Evolutionary conservation across 2,888 invertebrate genomes (phyloP).

Genomic region (Hypomecis atomaria): DNA sequence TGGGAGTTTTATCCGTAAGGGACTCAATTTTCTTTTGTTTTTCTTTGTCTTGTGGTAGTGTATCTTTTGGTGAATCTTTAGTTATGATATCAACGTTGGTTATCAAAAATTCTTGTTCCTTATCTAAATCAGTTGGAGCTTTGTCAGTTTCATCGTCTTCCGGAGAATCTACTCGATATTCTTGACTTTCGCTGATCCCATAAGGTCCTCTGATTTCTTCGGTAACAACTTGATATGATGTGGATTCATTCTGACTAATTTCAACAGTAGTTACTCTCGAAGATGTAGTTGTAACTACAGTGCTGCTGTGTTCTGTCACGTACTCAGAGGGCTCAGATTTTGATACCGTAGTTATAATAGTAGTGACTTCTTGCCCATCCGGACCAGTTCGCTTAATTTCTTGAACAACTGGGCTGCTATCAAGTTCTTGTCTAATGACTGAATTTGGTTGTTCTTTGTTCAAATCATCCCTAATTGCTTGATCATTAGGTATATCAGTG

Average conservation of each 20-base stretch:
- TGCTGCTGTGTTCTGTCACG: conserved; percentile 63
- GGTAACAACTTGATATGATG: conserved; percentile 60
- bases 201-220: conserved; percentile 55
- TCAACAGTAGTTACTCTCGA: conserved; percentile 69
- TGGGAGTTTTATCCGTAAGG: conserved; percentile 13
- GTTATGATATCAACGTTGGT: conserved; percentile 7
- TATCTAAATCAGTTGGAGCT: conserved; percentile 16
- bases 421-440: conserved; percentile 13
- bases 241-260: conserved; percentile 65
- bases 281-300: conserved; percentile 61
- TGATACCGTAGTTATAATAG: conserved; percentile 56
- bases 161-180: conserved; percentile 52
- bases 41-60: not conserved
- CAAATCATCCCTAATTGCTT: conserved; percentile 11
- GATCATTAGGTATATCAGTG: conserved; percentile 27
- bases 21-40: conserved; percentile 7
- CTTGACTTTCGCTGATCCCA: conserved; percentile 48
- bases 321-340: conserved; percentile 60
- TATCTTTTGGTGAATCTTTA: conserved; percentile 24
- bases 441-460: conserved; percentile 14
- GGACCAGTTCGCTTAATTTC: conserved; percentile 52
- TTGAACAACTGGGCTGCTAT: conserved; percentile 37
- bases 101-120: conserved; percentile 13
- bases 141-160: conserved; percentile 58
- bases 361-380: conserved; percentile 58